phyloP scores from a whole-genome alignment of 2,797 vertebrate species.

The Avahi laniger region DNA sequence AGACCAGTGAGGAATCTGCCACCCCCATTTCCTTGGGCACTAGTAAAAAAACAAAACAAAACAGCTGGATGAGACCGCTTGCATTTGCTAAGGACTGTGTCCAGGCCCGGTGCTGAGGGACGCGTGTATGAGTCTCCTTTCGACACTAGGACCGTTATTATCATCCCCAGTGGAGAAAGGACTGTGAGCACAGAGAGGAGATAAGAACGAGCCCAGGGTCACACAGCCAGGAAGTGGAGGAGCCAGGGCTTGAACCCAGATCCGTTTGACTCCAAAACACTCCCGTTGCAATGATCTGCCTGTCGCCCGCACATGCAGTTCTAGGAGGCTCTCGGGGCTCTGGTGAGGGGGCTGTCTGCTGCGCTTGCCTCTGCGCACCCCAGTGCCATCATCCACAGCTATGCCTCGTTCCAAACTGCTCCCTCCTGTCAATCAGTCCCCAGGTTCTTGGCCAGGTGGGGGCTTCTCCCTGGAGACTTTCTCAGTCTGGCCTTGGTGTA shows the following conservation, averaged over 20 bases:
- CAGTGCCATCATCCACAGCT: too few relatives aligned
- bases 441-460: background rate
- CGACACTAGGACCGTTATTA: background rate
- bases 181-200: background rate
- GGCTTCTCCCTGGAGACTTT: background rate
- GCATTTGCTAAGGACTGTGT: background rate
- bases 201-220: background rate
- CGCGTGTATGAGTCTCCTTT: fast-evolving
- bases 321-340: background rate
- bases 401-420: background rate
- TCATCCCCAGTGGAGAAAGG: background rate
- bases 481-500: background rate
- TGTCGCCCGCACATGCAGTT: fast-evolving
- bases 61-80: background rate
- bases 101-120: background rate
- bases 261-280: background rate
- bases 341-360: too few relatives aligned
- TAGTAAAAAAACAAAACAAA: background rate
- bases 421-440: too few relatives aligned
- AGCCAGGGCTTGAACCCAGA: background rate
- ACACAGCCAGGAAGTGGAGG: background rate
- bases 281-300: background rate
- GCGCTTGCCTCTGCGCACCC: background rate
- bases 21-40: background rate
- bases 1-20: background rate